Evolutionary conservation across 2,888 invertebrate species (phyloP).

Genomic region (Lissocephala sabroskyi): DNA sequence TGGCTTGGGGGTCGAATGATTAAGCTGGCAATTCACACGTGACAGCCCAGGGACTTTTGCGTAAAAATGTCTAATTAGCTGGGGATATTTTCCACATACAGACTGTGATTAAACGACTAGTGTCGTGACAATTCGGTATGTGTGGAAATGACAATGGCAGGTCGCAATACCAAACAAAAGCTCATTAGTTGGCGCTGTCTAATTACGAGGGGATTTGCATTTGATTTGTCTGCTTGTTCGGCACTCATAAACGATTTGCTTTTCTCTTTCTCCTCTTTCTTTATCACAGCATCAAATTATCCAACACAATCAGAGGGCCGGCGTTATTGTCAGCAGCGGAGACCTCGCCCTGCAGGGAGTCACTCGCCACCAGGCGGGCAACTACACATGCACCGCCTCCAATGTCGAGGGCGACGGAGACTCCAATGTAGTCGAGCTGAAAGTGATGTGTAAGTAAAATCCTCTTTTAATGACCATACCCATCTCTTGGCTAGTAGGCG

Average conservation of each 20-base stretch:
- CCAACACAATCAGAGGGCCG: slow-evolving; percentile 87
- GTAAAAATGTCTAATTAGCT: too few species aligned
- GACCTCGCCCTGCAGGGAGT: slow-evolving; percentile 87
- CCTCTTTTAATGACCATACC: too few species aligned
- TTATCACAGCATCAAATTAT: slow-evolving; percentile 83
- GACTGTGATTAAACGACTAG: too few species aligned
- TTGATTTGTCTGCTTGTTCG: not conserved
- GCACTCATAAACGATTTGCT: slow-evolving; percentile 1
- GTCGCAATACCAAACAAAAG: slow-evolving; percentile 9
- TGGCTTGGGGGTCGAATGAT: too few species aligned
- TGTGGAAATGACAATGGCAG: slow-evolving; percentile 8
- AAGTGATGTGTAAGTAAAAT: slow-evolving; percentile 90
- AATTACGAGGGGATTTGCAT: slow-evolving; percentile 9
- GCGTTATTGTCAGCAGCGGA: slow-evolving; percentile 89
- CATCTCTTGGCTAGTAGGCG: too few species aligned
- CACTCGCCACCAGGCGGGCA: slow-evolving; percentile 85
- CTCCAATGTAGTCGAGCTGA: slow-evolving; percentile 84
- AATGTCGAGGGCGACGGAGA: slow-evolving; percentile 93
- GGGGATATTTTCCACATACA: too few species aligned
- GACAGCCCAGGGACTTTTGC: too few species aligned
- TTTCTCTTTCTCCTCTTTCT: slow-evolving; percentile 1
- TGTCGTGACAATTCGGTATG: too few species aligned
- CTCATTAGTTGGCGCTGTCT: slow-evolving; percentile 22
- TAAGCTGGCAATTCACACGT: too few species aligned
- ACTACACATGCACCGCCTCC: slow-evolving; percentile 90